A percentile compares a stretch with the other conserved stretches of the same genome.
Evolutionary conservation across 2,888 invertebrate genomes (phyloP).

Genomic region (Phymatocera aterrima): DNA sequence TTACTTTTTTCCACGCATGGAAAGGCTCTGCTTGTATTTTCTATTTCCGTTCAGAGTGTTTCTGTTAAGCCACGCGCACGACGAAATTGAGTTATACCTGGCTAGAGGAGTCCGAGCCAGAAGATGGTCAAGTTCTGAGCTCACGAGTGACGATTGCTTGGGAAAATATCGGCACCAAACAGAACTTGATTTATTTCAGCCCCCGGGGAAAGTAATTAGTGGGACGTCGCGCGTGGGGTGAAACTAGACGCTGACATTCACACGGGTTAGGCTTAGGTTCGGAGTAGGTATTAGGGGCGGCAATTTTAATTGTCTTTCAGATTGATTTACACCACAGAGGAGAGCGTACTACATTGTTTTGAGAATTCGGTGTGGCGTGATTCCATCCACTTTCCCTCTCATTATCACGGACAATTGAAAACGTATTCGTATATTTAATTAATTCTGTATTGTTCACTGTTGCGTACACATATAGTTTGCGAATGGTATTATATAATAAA

Average conservation of each 20-base stretch:
- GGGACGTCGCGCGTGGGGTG: conserved; percentile 9
- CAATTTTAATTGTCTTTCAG: conserved; percentile 10
- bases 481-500: neutral
- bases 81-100: conserved; percentile 23
- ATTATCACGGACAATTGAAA: conserved; percentile 1
- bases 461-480: neutral
- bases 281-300: neutral
- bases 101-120: too few relatives aligned
- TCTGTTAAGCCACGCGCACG: neutral
- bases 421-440: neutral
- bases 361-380: neutral
- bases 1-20: conserved; percentile 3
- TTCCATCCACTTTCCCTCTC: neutral
- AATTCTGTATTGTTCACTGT: neutral
- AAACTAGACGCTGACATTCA: conserved; percentile 9
- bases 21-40: neutral
- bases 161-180: conserved; percentile 17
- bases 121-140: neutral
- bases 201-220: conserved; percentile 39
- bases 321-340: neutral
- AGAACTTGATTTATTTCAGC: conserved; percentile 35
- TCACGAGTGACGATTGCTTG: conserved; percentile 34
- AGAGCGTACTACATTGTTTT: neutral
- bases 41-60: conserved; percentile 5
- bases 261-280: neutral